A percentile compares a stretch with the other conserved stretches of the same genome.
phyloP scores from a whole-genome alignment of 2,113 vertebrate genomes.

The Dromas ardeola region DNA sequence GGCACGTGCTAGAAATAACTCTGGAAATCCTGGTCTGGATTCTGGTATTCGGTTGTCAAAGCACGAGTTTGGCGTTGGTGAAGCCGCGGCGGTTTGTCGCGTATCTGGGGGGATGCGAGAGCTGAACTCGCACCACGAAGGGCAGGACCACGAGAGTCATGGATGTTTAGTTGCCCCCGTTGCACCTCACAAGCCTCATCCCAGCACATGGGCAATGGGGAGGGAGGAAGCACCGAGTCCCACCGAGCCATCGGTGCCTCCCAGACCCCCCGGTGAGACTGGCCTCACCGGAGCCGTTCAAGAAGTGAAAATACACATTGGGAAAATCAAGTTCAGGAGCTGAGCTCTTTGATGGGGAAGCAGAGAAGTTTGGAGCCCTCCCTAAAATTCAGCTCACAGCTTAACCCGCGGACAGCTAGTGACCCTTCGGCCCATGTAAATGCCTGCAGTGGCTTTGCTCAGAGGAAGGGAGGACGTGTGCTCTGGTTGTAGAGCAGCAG shows the following conservation, averaged over 20 bases:
- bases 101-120: neutral
- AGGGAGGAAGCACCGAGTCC: neutral
- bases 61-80: neutral
- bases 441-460: neutral
- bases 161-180: neutral
- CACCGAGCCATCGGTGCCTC: neutral
- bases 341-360: neutral
- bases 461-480: neutral
- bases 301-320: neutral
- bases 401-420: neutral
- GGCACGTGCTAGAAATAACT: neutral
- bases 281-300: neutral
- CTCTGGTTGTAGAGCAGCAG: neutral
- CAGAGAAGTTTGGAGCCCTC: neutral
- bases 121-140: neutral
- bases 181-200: neutral
- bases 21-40: neutral
- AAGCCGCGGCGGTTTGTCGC: neutral
- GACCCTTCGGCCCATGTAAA: neutral
- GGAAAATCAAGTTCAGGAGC: neutral
- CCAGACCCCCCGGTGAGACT: neutral
- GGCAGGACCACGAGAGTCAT: neutral
- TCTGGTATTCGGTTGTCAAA: neutral
- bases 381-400: neutral
- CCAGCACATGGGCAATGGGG: fast-evolving